Base-by-base conservation (phyloP, 1,140 invertebrate species). In the Drosophila subobscura region DNA sequence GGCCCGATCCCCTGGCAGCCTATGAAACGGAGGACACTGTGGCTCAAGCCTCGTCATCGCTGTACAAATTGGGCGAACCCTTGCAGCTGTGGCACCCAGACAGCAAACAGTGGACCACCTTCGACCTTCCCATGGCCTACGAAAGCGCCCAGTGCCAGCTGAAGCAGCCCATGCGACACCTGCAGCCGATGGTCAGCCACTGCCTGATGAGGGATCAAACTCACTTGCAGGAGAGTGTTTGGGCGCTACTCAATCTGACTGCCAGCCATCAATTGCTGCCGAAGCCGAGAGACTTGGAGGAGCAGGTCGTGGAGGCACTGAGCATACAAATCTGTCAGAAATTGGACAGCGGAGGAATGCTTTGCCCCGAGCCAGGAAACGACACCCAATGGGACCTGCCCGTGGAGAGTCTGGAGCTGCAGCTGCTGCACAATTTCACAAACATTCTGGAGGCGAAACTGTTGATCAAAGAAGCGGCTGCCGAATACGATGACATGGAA, bases 51-150 rank as follows among this genome's bases (percentile, higher is more conserved):
- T 5, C 49, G 0, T 14, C 33, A 0, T n/a, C 41, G 1, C 59
- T 63, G 33, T 91, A 91, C 55, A 89, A 73, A 56, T 73, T 54
- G 23, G 79, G 81, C 0, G 59, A 90, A 14, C 49, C 73, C 2
- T n/a, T 91, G 12, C 81, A 84, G 8, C 46, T 90, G n/a, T 50
- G 78, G 64, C 77, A 78, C 5, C 45, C 70, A 0, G 68, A 86
- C 37, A 58, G 14, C n/a, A 76, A 65, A 12, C 46, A 77, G 20
- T 4, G 77, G 6, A 51, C 50, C 5, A 42, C 66, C 33, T 80
- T 90, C 0, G 79, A 85, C 23, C 51, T 91, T 46, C 90, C 89
- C 47, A 37, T 57, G 27, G 70, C 60, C 5, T 83, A 77, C 14
- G 72, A 77, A 14, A 59, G 55, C 14, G 37, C 72, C 7, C 50